phyloP scores from a whole-genome alignment of 2,888 invertebrate species.

The Venusia cambrica region DNA sequence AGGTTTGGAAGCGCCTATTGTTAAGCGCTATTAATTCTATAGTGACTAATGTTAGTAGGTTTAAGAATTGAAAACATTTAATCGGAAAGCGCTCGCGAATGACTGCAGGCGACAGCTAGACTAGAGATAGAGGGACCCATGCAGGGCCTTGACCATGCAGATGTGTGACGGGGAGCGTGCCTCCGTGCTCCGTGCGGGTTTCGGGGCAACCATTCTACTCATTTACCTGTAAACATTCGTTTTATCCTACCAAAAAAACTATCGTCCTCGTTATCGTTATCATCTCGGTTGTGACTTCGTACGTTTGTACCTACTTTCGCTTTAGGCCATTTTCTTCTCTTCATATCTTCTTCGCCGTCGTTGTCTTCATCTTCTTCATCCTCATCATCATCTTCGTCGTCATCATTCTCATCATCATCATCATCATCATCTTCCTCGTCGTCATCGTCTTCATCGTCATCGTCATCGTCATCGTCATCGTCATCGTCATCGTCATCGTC shows the following conservation, averaged over 20 bases:
- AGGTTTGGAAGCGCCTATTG: constrained; percentile 59
- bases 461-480: constrained; percentile 63
- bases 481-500: constrained; percentile 46
- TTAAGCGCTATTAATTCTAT: constrained; percentile 71
- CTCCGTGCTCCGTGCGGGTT: constrained; percentile 58
- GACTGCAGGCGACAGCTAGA: constrained; percentile 85
- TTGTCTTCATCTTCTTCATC: constrained; percentile 49
- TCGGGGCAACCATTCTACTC: constrained; percentile 61
- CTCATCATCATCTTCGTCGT: constrained; percentile 65
- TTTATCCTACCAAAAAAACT: constrained; percentile 75
- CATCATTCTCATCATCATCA: constrained; percentile 46
- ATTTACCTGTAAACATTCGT: constrained; percentile 77
- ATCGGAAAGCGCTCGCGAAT: constrained; percentile 79
- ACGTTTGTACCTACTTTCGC: constrained; percentile 42
- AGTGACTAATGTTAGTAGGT: constrained; percentile 74
- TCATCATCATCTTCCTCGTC: constrained; percentile 65
- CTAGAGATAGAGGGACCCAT: constrained; percentile 63
- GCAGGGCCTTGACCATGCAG: constrained; percentile 76
- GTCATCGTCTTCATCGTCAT: constrained; percentile 48
- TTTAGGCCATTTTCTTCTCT: constrained; percentile 45
- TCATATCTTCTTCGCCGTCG: constrained; percentile 66
- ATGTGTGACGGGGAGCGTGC: constrained; percentile 55
- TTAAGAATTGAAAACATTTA: constrained; percentile 72
- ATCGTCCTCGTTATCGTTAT: constrained; percentile 74
- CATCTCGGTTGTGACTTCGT: constrained; percentile 53